Evolutionary conservation across 2,888 invertebrate genomes (phyloP).

Genomic region (Melieria omissa): DNA sequence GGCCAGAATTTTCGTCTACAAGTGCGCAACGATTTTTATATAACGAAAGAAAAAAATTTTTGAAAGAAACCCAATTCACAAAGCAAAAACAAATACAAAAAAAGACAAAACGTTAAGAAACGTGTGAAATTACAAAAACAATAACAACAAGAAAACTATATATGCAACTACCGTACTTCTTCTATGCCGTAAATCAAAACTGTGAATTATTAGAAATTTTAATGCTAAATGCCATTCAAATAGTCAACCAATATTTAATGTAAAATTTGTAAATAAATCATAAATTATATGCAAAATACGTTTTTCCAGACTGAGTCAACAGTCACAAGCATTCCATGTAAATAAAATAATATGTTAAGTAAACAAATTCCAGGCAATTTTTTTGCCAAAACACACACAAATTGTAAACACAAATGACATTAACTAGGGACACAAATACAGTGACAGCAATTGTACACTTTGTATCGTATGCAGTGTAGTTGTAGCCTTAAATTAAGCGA

Average conservation of each 20-base stretch:
- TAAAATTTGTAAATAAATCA: background rate
- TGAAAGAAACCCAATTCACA: background rate
- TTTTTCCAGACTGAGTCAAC: background rate
- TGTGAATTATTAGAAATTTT: conserved; percentile 8
- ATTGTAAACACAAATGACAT: conserved; percentile 29
- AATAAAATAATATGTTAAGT: too few species aligned
- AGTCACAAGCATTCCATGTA: background rate
- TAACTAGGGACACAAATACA: conserved; percentile 31
- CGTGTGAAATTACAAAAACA: conserved; percentile 1
- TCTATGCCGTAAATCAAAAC: background rate
- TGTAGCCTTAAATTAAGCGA: too few species aligned
- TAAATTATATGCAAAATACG: too few species aligned
- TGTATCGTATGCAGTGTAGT: background rate
- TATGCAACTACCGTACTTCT: background rate
- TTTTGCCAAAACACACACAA: background rate
- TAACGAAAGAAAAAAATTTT: too few species aligned
- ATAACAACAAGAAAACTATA: background rate
- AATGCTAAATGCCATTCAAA: background rate
- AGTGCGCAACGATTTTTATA: too few species aligned
- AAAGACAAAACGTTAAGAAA: conserved; percentile 7
- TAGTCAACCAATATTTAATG: conserved; percentile 2
- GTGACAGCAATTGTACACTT: conserved; percentile 16
- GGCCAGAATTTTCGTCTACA: too few species aligned
- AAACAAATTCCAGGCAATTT: too few species aligned
- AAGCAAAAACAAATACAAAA: background rate